Conservation (phyloP, 53 echinoderm and acorn worm genomes). For the Holothuria leucospilota region DNA sequence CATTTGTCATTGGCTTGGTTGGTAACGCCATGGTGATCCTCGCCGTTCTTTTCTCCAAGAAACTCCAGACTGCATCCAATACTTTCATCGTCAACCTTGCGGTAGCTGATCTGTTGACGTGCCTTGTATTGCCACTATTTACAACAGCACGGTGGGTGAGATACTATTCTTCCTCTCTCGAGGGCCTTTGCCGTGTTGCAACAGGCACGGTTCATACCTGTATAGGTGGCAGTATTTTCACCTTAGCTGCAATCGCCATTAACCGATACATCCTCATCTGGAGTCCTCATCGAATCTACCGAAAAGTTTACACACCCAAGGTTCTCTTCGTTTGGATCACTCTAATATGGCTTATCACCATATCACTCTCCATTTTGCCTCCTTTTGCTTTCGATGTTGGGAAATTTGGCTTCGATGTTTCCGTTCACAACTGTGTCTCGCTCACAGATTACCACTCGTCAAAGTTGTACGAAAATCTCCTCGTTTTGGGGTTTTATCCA, state of each 20-base stretch:
- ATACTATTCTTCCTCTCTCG: background rate
- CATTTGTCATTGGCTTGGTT: background rate
- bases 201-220: background rate
- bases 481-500: background rate
- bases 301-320: background rate
- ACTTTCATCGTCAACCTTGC: conserved; percentile 12
- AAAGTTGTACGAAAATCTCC: background rate
- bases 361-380: background rate
- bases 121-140: background rate
- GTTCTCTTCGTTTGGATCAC: background rate
- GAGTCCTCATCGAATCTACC: background rate
- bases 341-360: background rate
- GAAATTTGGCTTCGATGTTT: conserved; percentile 2
- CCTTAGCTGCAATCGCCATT: conserved; percentile 8
- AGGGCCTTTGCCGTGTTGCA: background rate
- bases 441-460: background rate
- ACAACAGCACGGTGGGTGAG: background rate
- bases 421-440: background rate
- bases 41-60: conserved; percentile 5
- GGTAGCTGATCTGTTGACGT: conserved; percentile 12
- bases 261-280: conserved; percentile 12
- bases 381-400: conserved; percentile 24
- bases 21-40: background rate
- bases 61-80: conserved; percentile 17
- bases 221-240: background rate